These are phyloP conservation scores for Taxidea taxus DNA, from an alignment of 2,113 vertebrate genomes.

Conservation along the genomic window DNA sequence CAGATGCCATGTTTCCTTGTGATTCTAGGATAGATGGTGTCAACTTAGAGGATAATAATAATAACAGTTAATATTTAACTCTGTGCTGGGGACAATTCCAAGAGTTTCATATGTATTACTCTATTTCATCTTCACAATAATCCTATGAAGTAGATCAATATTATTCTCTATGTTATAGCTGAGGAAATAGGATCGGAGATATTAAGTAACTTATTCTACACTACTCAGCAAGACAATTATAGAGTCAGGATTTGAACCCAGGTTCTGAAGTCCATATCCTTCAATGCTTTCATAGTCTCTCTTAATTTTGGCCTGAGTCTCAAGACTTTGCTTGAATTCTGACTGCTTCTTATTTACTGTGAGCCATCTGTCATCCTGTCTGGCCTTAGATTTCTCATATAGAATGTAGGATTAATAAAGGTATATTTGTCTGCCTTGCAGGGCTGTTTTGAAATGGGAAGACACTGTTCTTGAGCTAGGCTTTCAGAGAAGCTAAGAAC, in stretches of 20 bases:
- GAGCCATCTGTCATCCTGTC: not conserved
- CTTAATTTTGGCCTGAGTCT: not conserved
- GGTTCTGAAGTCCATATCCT: not conserved
- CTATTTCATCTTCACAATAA: not conserved
- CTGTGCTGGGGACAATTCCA: not conserved
- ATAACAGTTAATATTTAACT: not conserved
- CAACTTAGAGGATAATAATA: not conserved
- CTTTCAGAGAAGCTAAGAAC: not conserved
- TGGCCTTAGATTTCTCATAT: not conserved
- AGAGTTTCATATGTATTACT: not conserved
- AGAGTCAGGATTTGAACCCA: not conserved
- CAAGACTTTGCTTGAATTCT: not conserved
- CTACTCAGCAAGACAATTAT: not conserved
- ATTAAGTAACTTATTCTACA: not conserved
- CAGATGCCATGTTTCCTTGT: not conserved
- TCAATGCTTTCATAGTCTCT: not conserved
- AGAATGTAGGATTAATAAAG: not conserved
- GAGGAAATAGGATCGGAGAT: not conserved
- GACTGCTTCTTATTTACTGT: not conserved
- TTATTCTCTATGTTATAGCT: not conserved
- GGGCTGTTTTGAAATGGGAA: conserved; percentile 3
- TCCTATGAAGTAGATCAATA: not conserved
- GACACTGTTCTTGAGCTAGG: not conserved
- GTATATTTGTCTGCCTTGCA: not conserved
- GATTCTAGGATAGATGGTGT: not conserved